A percentile compares a stretch with the other conserved stretches of the same genome.
phyloP scores from a whole-genome alignment of 2,797 vertebrate species.

The Lutjanus argentimaculatus region DNA sequence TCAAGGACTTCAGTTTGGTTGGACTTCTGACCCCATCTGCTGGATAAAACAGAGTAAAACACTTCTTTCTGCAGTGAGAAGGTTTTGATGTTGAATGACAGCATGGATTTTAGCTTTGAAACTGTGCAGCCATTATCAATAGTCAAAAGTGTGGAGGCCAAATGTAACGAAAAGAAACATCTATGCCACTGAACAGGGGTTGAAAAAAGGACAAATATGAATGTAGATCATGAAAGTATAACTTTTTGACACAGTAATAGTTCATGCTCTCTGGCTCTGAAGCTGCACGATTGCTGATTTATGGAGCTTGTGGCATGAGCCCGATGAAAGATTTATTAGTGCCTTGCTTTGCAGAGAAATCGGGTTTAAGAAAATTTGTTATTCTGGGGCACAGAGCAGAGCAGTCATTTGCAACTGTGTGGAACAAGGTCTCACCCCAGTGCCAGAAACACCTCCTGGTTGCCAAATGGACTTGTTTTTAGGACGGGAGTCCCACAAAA shows the following conservation, averaged over 20 bases:
- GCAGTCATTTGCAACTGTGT: slow-evolving; percentile 30
- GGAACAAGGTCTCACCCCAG: slow-evolving; percentile 40
- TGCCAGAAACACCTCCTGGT: slow-evolving; percentile 65
- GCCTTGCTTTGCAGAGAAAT: slow-evolving; percentile 17
- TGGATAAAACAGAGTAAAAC: slow-evolving; percentile 43
- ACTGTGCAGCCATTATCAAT: too few species aligned
- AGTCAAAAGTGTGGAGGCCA: neutral
- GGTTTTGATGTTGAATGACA: neutral
- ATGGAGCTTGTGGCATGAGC: slow-evolving; percentile 3
- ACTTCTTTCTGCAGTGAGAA: neutral
- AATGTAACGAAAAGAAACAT: neutral
- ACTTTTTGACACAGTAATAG: neutral
- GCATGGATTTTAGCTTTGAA: neutral
- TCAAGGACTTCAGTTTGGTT: neutral
- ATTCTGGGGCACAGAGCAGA: slow-evolving; percentile 27
- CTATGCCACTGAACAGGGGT: neutral
- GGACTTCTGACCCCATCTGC: slow-evolving; percentile 67
- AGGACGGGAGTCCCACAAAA: slow-evolving; percentile 32
- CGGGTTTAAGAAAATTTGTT: slow-evolving; percentile 34
- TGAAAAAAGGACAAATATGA: neutral
- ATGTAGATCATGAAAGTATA: slow-evolving; percentile 1
- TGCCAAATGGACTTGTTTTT: slow-evolving; percentile 54
- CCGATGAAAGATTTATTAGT: slow-evolving; percentile 34
- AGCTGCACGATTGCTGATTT: slow-evolving; percentile 30
- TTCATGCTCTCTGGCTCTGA: neutral